These are phyloP conservation scores for Nasonia longicornis DNA, from an alignment of 1,140 invertebrate genomes.

Conservation along the genomic window DNA sequence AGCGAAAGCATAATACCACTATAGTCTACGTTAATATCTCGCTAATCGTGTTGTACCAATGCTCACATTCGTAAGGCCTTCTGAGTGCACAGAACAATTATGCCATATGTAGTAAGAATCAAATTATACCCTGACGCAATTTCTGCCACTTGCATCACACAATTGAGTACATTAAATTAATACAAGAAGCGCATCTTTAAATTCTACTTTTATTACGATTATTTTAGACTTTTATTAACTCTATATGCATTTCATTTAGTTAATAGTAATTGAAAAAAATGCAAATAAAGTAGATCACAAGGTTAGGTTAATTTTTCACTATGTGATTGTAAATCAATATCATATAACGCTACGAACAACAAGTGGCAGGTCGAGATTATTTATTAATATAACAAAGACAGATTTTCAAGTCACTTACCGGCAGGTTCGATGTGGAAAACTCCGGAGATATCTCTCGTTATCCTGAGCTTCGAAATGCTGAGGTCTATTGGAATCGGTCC, in stretches of 20 bases:
- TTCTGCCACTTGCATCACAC: conserved; percentile 59
- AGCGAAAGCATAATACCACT: conserved; percentile 50
- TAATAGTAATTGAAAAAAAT: not conserved
- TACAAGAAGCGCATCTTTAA: conserved; percentile 40
- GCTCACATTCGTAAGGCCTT: conserved; percentile 67
- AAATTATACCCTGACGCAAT: conserved; percentile 54
- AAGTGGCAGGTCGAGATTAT: conserved; percentile 58
- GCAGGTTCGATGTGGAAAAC: conserved; percentile 79
- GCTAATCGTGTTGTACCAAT: conserved; percentile 64
- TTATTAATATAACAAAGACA: conserved; percentile 22
- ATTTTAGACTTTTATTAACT: conserved; percentile 30
- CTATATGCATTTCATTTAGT: conserved; percentile 6
- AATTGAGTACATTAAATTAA: conserved; percentile 42
- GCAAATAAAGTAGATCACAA: not conserved
- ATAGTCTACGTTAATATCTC: conserved; percentile 30
- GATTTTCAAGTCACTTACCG: conserved; percentile 53
- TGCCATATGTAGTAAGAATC: conserved; percentile 56
- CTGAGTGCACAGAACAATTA: conserved; percentile 64
- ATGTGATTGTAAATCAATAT: conserved; percentile 21
- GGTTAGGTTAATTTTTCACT: conserved; percentile 1
- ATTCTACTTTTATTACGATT: conserved; percentile 24
- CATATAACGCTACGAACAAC: conserved; percentile 48
- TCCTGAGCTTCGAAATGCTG: conserved; percentile 76
- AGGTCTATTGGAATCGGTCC: conserved; percentile 84
- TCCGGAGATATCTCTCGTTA: conserved; percentile 77